These are phyloP conservation scores for Papilio helenus DNA, from an alignment of 1,140 invertebrate genomes.

Conservation along the genomic window DNA sequence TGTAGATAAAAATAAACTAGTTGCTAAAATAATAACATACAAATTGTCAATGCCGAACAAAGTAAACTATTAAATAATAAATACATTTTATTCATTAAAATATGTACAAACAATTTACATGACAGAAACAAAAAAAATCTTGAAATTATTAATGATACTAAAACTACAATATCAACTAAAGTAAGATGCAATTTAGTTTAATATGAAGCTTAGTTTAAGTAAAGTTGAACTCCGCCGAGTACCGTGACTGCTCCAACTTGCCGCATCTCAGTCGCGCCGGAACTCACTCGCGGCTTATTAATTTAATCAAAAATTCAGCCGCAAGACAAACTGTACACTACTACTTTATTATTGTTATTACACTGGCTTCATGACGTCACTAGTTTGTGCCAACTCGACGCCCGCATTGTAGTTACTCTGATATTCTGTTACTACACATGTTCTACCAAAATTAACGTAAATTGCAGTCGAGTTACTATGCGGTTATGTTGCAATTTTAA, in stretches of 20 bases:
- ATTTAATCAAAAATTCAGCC: conserved; percentile 12
- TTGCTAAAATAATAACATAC: no score
- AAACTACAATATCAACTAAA: not conserved
- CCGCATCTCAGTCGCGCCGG: not conserved
- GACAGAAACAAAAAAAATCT: no score
- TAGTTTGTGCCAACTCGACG: not conserved
- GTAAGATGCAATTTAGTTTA: not conserved
- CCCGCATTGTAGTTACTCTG: not conserved
- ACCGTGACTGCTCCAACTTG: not conserved
- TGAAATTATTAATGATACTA: not conserved
- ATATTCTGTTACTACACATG: not conserved
- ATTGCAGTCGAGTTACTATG: not conserved
- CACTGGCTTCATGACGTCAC: not conserved
- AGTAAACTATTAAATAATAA: no score
- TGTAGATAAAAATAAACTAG: no score
- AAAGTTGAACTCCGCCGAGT: not conserved
- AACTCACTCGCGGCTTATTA: not conserved
- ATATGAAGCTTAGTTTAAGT: not conserved
- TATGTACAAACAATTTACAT: no score
- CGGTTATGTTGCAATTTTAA: not conserved
- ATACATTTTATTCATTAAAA: no score
- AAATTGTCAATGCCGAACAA: no score
- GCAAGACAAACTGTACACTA: not conserved
- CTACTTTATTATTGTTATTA: not conserved
- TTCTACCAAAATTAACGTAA: not conserved